Conservation (phyloP, 2,888 invertebrate species). For the Xestoiulus laeticollis region DNA sequence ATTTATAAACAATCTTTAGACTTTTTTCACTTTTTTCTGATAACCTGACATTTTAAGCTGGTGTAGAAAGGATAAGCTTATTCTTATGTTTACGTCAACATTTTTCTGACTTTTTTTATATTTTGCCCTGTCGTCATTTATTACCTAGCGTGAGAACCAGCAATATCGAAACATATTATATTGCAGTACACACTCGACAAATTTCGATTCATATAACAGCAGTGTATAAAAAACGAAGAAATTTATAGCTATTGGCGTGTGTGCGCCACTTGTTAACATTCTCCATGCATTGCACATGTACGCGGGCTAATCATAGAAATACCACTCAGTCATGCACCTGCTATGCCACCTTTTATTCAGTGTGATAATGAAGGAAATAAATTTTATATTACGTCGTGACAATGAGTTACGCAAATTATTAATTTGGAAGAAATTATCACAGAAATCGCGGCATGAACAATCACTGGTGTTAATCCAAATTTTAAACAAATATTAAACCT, state of each 20-base stretch:
- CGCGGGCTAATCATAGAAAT: neutral
- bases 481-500: too few relatives aligned
- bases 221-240: neutral
- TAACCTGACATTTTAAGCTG: neutral
- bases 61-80: neutral
- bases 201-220: neutral
- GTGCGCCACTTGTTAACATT: neutral
- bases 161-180: neutral
- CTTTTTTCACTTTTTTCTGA: neutral
- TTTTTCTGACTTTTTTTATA: neutral
- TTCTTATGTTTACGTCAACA: neutral
- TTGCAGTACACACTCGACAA: neutral
- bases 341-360: neutral
- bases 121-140: neutral
- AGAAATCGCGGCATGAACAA: too few relatives aligned
- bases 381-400: neutral
- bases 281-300: neutral
- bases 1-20: slow-evolving; percentile 1
- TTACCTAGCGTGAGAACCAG: neutral
- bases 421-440: too few relatives aligned
- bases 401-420: neutral
- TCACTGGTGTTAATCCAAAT: too few relatives aligned
- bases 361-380: neutral
- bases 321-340: neutral
- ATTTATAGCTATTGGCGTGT: neutral